These are phyloP conservation scores for Mus spretus DNA, from an alignment of 2,797 vertebrate species.

Conservation along the genomic window DNA sequence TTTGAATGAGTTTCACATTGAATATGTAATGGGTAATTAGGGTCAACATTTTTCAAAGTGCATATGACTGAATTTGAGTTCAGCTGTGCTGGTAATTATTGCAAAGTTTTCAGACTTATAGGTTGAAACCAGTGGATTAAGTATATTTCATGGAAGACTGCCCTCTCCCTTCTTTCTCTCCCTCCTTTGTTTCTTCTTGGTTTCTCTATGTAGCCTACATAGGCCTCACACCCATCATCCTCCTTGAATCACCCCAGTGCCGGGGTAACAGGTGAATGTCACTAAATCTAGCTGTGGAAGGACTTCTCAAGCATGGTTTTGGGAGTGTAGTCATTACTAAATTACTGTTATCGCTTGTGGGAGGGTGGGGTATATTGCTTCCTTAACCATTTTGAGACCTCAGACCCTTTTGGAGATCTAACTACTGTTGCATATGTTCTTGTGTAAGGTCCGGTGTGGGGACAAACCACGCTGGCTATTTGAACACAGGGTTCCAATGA, in stretches of 20 bases:
- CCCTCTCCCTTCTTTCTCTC: background rate
- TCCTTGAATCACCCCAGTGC: background rate
- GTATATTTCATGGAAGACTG: background rate
- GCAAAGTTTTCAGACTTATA: conserved; percentile 43
- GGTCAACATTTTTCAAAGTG: background rate
- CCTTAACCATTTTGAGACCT: conserved; percentile 31
- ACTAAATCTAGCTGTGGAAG: background rate
- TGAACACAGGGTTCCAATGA: conserved; percentile 26
- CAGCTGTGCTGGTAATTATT: background rate
- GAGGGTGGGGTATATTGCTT: background rate
- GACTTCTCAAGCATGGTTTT: background rate
- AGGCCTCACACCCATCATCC: background rate
- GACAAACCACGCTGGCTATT: background rate
- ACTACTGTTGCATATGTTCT: background rate
- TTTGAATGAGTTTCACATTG: background rate
- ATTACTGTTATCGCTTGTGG: background rate
- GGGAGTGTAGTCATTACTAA: background rate
- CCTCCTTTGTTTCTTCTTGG: background rate
- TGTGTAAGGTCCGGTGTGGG: background rate
- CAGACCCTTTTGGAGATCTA: conserved; percentile 26
- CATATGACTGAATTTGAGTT: background rate
- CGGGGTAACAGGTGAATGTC: too few relatives aligned
- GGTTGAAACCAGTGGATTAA: conserved; percentile 48
- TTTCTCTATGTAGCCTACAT: background rate
- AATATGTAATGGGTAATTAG: background rate